phyloP scores from a whole-genome alignment of 2,113 vertebrate genomes.

The Nannobrachium achirus region DNA sequence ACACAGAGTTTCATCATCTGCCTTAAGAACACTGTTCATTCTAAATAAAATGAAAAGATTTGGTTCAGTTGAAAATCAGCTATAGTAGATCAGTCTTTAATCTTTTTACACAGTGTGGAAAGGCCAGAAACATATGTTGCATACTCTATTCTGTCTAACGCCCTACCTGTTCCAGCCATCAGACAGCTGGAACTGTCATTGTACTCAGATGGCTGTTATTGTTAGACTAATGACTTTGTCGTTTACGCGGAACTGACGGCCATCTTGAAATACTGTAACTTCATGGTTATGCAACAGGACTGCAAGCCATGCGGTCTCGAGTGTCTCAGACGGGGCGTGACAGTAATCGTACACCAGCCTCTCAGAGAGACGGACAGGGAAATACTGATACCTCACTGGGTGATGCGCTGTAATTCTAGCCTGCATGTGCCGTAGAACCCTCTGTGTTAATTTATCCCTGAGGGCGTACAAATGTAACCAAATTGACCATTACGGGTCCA shows the following conservation, averaged over 20 bases:
- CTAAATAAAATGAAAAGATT: no score
- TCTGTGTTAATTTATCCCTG: no score
- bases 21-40: no score
- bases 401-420: constrained; percentile 18
- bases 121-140: not conserved
- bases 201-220: constrained; percentile 3
- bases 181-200: constrained; percentile 23
- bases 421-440: not conserved
- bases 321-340: constrained; percentile 5
- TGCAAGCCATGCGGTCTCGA: constrained; percentile 3
- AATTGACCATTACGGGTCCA: no score
- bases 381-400: constrained; percentile 14
- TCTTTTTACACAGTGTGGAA: not conserved
- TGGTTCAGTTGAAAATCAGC: no score
- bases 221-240: constrained; percentile 14
- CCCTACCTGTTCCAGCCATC: constrained; percentile 12
- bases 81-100: no score
- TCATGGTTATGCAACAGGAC: constrained; percentile 2
- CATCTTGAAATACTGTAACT: constrained; percentile 6
- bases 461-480: no score
- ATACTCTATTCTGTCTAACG: not conserved
- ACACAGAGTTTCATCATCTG: no score
- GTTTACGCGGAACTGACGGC: constrained; percentile 7
- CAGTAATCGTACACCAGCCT: constrained; percentile 27
- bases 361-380: not conserved